A percentile compares a stretch with the other conserved stretches of the same genome.
Conservation (phyloP, 2,888 invertebrate species). For the Ommatoiulus sabulosus region DNA sequence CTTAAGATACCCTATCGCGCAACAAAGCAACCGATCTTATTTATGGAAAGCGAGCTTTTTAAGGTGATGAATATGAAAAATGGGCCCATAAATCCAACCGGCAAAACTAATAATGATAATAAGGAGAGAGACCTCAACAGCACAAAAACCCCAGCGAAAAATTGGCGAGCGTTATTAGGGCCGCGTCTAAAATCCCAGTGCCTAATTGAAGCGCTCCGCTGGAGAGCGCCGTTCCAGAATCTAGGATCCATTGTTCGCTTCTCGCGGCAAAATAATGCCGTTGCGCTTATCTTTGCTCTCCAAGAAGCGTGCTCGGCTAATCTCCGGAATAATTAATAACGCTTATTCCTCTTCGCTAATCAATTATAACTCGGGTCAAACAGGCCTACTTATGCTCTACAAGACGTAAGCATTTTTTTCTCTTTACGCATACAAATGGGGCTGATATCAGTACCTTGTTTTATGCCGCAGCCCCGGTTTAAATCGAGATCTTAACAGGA, state of each 20-base stretch:
- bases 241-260: background rate
- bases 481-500: background rate
- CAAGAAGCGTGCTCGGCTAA: background rate
- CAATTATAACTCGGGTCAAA: background rate
- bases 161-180: too few relatives aligned
- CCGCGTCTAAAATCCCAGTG: background rate
- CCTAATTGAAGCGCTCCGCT: background rate
- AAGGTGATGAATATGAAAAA: background rate
- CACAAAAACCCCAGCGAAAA: background rate
- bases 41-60: background rate
- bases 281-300: background rate
- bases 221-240: background rate
- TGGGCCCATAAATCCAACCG: background rate
- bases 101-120: background rate
- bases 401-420: background rate
- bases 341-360: background rate
- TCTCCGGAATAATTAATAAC: conserved; percentile 1
- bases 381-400: background rate
- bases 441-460: background rate
- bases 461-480: background rate
- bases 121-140: background rate
- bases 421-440: background rate
- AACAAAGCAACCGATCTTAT: background rate
- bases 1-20: background rate
- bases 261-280: background rate